phyloP scores from a whole-genome alignment of 1,140 invertebrate genomes.

The Parapsyche elsis region DNA sequence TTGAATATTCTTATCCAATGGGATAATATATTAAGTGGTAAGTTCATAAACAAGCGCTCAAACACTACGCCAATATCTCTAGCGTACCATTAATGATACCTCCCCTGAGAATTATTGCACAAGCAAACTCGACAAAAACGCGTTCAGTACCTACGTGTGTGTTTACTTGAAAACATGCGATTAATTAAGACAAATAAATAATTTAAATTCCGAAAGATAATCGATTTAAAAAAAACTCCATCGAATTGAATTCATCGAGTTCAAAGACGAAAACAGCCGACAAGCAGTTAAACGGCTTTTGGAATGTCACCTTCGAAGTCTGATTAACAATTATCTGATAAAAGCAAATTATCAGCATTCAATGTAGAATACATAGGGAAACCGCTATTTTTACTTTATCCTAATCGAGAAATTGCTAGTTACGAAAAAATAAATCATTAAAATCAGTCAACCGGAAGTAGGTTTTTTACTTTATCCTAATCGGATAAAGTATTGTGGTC shows the following conservation, averaged over 20 bases:
- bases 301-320: constrained; percentile 17
- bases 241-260: constrained; percentile 6
- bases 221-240: neutral
- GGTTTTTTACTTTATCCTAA: too few species aligned
- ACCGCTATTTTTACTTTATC: neutral
- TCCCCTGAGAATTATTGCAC: neutral
- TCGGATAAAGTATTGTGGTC: too few species aligned
- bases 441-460: too few species aligned
- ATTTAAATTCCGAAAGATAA: too few species aligned
- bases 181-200: neutral
- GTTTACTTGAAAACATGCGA: neutral
- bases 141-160: neutral
- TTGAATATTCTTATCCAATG: constrained; percentile 63
- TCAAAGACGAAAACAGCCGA: constrained; percentile 25
- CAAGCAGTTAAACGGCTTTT: neutral
- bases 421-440: too few species aligned
- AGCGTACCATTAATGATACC: constrained; percentile 14
- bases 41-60: constrained; percentile 13
- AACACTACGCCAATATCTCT: constrained; percentile 21
- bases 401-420: too few species aligned
- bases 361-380: constrained; percentile 3
- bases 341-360: constrained; percentile 13
- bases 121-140: neutral
- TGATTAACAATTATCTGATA: constrained; percentile 24
- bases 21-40: constrained; percentile 64